Base-by-base conservation (phyloP, 2,888 invertebrate genomes). In the Gari tellinella region DNA sequence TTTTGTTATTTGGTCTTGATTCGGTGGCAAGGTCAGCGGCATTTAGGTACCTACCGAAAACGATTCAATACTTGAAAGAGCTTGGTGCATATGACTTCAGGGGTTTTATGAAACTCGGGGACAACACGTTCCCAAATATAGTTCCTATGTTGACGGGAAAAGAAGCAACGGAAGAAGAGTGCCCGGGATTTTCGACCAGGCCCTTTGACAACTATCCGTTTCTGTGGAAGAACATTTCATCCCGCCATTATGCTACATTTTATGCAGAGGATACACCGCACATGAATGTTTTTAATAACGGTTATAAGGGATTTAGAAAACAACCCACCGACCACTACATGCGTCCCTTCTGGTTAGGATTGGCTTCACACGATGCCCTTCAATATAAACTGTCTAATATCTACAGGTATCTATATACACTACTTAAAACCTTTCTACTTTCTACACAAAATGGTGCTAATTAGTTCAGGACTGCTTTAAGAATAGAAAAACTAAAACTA, bases 271-370 rank as follows among this genome's bases (percentile, higher is more conserved):
- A 75, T 41, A 45, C 48, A 45, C 66, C 70, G 1, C 21, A 46
- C 10, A 46, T 57, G 48, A 38, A 51, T 15, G 41, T 41, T n/a
- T 70, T 70, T 40, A 61, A 65, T 38, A 60, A 69, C 10, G 48
- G 60, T 10, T 55, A 46, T 21, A 49, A 52, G 14, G 75, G 75
- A 8, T 70, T 69, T 40, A 46, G 23, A 12, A 38, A 41, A 12
- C 62, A 49, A 8, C 70, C 75, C 0, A 70, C 70, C 4, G 58
- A 70, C 37, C 75, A 75, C 43, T 75, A 70, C 49, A 70, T 70
- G 62, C 49, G 75, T 14, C 65, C 69, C 0, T 75, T 70, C 41
- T 75, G 69, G 66, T 21, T 75, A 38, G 60, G 31, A 31, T 10
- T 31, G 31, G 31, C 31, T 10, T 31, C 31, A 7, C 61, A 25